Conservation (phyloP, 35 echinoderm and acorn worm genomes). For the Apostichopus japonicus region DNA sequence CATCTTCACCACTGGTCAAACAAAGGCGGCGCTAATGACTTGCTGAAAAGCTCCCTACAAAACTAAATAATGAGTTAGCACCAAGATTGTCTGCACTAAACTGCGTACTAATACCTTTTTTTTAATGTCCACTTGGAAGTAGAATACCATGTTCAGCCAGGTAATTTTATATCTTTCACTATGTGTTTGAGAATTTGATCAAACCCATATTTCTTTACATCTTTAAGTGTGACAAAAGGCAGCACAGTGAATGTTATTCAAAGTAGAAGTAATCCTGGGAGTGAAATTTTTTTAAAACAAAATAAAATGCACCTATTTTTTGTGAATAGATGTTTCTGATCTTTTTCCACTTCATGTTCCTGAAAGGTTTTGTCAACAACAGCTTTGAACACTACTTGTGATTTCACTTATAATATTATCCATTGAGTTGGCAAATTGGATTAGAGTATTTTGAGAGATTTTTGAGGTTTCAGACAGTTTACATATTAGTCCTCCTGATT, state of each 20-base stretch:
- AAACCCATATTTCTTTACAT: no score
- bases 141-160: constrained; percentile 37
- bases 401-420: no score
- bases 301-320: constrained; percentile 34
- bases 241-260: background rate
- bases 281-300: constrained; percentile 50
- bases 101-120: background rate
- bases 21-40: background rate
- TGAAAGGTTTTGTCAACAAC: no score
- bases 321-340: constrained; percentile 44
- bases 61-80: no score
- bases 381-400: no score
- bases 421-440: no score
- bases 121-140: constrained; percentile 42
- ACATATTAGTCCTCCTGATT: no score
- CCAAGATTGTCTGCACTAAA: no score
- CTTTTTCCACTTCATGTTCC: background rate
- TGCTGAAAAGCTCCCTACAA: background rate
- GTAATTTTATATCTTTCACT: constrained; percentile 56
- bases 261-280: constrained; percentile 47
- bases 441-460: no score
- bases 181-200: constrained; percentile 36
- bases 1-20: background rate
- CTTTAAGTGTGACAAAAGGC: constrained; percentile 28
- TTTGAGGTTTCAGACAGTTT: no score